Evolutionary conservation across 2,113 vertebrate genomes (phyloP).

Genomic region (Peromyscus leucopus): DNA sequence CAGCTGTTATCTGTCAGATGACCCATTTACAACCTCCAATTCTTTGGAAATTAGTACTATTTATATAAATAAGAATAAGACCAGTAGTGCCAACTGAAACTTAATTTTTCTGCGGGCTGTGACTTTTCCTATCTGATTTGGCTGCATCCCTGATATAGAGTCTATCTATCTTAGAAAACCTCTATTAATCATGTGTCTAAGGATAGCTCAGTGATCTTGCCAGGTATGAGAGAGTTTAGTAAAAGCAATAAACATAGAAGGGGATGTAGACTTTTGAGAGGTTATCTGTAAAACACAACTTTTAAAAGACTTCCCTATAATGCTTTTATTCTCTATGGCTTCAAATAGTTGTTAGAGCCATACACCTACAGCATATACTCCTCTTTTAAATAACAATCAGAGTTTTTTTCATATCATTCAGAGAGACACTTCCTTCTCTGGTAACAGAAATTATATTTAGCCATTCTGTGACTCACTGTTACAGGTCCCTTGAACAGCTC

Average conservation of each 20-base stretch:
- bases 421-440: slow-evolving; percentile 55
- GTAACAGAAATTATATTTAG: slow-evolving; percentile 69
- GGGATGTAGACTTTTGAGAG: slow-evolving; percentile 9
- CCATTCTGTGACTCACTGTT: slow-evolving; percentile 62
- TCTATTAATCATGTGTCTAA: slow-evolving; percentile 40
- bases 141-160: neutral
- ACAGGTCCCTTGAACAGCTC: slow-evolving; percentile 38
- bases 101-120: slow-evolving; percentile 20
- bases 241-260: slow-evolving; percentile 15
- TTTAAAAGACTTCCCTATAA: slow-evolving; percentile 3
- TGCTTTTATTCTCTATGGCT: neutral
- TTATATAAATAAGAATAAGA: slow-evolving; percentile 58
- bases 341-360: neutral
- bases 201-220: slow-evolving; percentile 33
- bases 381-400: neutral
- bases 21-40: slow-evolving; percentile 55
- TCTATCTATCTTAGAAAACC: neutral
- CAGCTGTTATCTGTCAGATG: slow-evolving; percentile 4
- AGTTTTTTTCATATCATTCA: slow-evolving; percentile 59
- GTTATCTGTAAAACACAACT: neutral
- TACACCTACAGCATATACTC: neutral
- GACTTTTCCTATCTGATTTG: slow-evolving; percentile 62
- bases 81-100: neutral
- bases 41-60: slow-evolving; percentile 51
- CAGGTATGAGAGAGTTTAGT: neutral